Base-by-base conservation (phyloP, 1,140 invertebrate genomes). In the Maniola jurtina region DNA sequence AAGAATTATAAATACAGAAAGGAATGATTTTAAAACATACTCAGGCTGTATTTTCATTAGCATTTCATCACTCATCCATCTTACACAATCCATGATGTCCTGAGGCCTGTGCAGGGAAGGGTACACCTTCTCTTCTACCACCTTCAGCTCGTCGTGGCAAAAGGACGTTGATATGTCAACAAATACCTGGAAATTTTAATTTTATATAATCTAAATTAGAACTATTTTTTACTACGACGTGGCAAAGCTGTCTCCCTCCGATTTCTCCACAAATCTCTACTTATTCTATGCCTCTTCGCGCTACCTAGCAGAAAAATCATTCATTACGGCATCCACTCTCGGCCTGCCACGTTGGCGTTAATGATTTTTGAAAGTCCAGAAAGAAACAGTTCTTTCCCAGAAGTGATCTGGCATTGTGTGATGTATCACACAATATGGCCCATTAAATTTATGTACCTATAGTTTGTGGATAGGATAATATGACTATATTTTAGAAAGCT, bases 111-210 rank as follows among this genome's bases (percentile, higher is more conserved):
- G 92, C 5, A 93, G 91, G 0, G 95, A 85, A 0, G 91, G 87
- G 75, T 96, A 96, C 36, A 92, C 74, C n/a, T 91, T 92, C 81
- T 96, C 95, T 73, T 96, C 94, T n/a, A 96, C 83, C 0, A 93
- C 84, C 0, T 86, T 77, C 60, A 94, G 90, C 35, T 95, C 93
- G 75, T 95, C 96, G 71, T 96, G 95, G 64, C 95, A 96, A 76
- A 95, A 97, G 0, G 96, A 93, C 0, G 96, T 97, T 1, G 96
- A 97, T 0, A 96, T 93, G 78, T 97, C 95, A 8, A 97, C 86
- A 66, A 96, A 94, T 0, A 92, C 90, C 91, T 93, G 66, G 8
- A 76, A 76, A 71, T 57, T 64, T 48, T 38, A 55, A 11, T 54
- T 15, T 15, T 50, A 48, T 6, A 1, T 25, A 25, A 25, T 25